Evolutionary conservation across 2,113 vertebrate genomes (phyloP).

Genomic region (Albula goreensis): DNA sequence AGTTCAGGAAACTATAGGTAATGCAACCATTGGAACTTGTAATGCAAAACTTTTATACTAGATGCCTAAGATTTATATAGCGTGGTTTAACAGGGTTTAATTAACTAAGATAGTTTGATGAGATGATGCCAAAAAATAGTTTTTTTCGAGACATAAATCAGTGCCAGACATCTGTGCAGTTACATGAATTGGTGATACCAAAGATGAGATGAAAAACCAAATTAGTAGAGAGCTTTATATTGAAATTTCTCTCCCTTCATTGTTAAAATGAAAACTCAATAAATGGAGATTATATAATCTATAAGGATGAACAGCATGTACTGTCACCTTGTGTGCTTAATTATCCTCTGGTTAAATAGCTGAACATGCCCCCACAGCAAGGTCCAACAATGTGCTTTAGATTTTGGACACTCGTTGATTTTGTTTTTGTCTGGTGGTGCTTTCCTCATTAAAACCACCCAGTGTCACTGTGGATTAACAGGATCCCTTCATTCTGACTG

Average conservation of each 20-base stretch:
- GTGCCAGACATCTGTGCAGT: background rate
- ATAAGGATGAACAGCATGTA: no score
- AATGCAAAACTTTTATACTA: no score
- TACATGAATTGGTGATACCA: background rate
- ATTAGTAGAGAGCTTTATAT: background rate
- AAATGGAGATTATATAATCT: no score
- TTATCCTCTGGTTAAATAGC: no score
- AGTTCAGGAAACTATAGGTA: background rate
- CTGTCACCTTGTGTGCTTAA: no score
- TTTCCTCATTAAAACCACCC: background rate
- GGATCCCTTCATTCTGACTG: background rate
- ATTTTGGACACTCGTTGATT: background rate
- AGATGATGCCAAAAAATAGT: no score
- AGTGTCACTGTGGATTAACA: background rate
- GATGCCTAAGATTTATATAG: no score
- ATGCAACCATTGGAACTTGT: background rate
- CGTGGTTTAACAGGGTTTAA: no score
- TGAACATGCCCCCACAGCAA: background rate
- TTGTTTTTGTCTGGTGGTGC: background rate
- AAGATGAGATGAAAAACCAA: background rate
- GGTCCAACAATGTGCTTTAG: background rate
- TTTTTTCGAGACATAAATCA: background rate
- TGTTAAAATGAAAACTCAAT: no score
- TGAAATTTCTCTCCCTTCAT: background rate
- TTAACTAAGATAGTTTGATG: no score